Conservation (phyloP, 2,797 vertebrate genomes). For the Heterohyrax brucei region DNA sequence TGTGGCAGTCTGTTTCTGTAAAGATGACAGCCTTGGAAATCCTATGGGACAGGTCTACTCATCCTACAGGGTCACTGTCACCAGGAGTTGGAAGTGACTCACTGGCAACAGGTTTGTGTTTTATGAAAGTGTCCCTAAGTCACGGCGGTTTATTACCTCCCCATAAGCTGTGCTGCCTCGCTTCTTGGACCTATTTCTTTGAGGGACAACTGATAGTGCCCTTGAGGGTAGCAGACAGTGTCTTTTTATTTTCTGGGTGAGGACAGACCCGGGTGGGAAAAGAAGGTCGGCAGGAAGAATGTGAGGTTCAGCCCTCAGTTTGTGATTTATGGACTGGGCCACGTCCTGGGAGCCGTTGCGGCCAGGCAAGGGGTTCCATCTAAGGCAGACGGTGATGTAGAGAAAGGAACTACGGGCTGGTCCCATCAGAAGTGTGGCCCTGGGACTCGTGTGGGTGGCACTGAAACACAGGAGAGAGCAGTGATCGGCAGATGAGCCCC, state of each 20-base stretch:
- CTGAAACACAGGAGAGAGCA: background rate
- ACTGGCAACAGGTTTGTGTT: background rate
- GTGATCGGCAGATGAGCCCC: background rate
- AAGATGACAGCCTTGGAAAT: background rate
- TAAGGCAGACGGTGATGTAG: background rate
- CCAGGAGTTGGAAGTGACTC: background rate
- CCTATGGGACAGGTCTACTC: background rate
- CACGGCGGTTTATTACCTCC: background rate
- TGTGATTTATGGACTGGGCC: background rate
- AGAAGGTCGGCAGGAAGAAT: no score
- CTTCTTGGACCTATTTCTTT: background rate
- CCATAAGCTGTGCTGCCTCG: accelerated
- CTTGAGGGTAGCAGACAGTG: no score
- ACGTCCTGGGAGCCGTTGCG: background rate
- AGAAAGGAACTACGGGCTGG: background rate
- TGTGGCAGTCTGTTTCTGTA: background rate
- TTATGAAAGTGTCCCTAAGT: background rate
- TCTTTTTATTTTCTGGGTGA: background rate
- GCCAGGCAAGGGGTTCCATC: no score
- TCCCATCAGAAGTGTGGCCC: background rate
- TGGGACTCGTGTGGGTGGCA: background rate
- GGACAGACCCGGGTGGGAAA: background rate
- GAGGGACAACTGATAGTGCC: background rate
- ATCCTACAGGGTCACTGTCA: background rate
- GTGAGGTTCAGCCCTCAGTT: background rate